Conservation (phyloP, 2,888 invertebrate genomes). For the Clitarchus hookeri region DNA sequence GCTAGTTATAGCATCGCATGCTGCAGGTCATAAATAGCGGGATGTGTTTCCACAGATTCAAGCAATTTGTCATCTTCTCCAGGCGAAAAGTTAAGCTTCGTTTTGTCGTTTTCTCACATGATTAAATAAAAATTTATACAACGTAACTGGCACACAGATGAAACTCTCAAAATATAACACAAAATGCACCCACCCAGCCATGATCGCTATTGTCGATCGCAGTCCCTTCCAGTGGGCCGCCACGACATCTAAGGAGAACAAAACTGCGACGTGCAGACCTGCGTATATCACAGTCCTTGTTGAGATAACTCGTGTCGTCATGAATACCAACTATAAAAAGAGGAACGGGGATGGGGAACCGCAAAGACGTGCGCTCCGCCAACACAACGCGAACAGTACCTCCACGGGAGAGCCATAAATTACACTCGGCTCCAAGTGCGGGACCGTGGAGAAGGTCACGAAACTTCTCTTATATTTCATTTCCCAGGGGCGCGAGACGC, state of each 20-base stretch:
- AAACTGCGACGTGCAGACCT: neutral
- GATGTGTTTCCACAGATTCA: neutral
- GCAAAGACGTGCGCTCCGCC: neutral
- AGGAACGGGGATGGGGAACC: neutral
- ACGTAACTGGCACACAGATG: too few relatives aligned
- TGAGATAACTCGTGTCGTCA: constrained; percentile 5
- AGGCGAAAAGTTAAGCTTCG: neutral
- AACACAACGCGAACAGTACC: neutral
- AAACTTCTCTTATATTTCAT: neutral
- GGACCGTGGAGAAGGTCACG: neutral
- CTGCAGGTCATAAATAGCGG: neutral
- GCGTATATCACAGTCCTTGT: neutral
- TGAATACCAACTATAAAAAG: neutral
- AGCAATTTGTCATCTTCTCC: constrained; percentile 5
- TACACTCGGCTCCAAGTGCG: neutral
- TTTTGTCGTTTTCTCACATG: neutral
- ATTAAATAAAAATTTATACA: neutral
- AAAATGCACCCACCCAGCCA: too few relatives aligned
- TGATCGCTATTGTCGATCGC: too few relatives aligned
- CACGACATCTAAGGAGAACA: neutral
- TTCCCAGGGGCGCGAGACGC: neutral
- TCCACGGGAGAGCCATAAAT: neutral
- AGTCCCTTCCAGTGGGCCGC: too few relatives aligned
- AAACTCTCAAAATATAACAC: too few relatives aligned
- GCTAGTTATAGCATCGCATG: neutral